Percentiles rank a stretch among this genome's conserved stretches.
Conservation (phyloP, 1,140 invertebrate genomes). For the Drosophila truncata region DNA sequence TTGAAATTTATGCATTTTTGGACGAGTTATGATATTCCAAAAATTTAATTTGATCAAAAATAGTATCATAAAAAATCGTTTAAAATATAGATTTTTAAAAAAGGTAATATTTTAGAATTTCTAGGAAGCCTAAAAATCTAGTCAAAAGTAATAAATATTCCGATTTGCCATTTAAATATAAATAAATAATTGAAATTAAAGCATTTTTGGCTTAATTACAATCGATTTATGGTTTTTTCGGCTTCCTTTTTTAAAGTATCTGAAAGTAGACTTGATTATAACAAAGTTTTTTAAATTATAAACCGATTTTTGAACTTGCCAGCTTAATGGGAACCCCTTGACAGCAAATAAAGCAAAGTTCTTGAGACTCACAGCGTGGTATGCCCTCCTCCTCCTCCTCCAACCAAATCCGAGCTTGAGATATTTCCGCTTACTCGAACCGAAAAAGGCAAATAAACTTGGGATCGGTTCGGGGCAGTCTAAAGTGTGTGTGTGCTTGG, state of each 20-base stretch:
- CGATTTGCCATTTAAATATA: too few relatives aligned
- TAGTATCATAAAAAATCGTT: too few relatives aligned
- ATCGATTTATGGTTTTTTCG: too few relatives aligned
- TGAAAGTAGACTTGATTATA: not conserved
- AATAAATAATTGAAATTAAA: too few relatives aligned
- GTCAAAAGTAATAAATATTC: too few relatives aligned
- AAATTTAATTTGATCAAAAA: too few relatives aligned
- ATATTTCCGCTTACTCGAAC: constrained; percentile 18
- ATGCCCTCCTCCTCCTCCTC: not conserved
- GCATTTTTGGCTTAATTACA: too few relatives aligned
- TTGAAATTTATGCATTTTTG: too few relatives aligned
- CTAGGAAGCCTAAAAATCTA: too few relatives aligned
- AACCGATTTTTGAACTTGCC: not conserved
- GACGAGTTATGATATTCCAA: too few relatives aligned
- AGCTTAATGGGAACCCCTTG: not conserved
- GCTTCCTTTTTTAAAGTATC: not conserved
- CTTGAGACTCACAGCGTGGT: constrained; percentile 1
- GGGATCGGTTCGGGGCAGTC: not conserved
- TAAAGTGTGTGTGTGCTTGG: constrained; percentile 12
- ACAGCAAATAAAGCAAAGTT: constrained; percentile 17
- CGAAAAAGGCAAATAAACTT: constrained; percentile 15
- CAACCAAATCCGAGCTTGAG: constrained; percentile 1
- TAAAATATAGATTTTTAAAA: too few relatives aligned
- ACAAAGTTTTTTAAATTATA: not conserved
- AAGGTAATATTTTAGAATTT: too few relatives aligned